Evolutionary conservation across 1,140 invertebrate species (phyloP), one percentile per base, ranked within the genome.

Genomic region (Archivesica marissinica): DNA sequence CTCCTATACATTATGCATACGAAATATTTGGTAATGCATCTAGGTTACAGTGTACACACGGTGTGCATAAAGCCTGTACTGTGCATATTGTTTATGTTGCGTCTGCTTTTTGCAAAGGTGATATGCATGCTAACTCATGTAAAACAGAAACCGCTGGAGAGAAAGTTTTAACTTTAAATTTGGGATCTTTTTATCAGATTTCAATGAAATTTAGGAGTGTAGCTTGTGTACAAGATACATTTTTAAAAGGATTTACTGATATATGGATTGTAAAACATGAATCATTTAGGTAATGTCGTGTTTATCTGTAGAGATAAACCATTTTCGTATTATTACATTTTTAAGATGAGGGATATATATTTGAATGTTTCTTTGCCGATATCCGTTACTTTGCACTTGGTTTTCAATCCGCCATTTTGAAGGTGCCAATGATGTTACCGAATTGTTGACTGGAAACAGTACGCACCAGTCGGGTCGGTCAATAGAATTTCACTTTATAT

Each of bases 81-180:
- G 68, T 72, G 68, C 68, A 72, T 72, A 72, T 72, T 72, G 68
- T 72, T 72, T 72, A 72, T 44, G 68, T 50, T 72, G 17, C 41
- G 68, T 72, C 68, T 72, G 68, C 41, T 72, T 72, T 72, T 72
- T 72, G 68, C 68, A 72, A 72, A 72, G 68, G 68, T 72, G 68
- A 72, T 72, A 72, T 72, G 68, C 35, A 25, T 72, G 68, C 50
- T 72, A 47, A 72, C 68, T 50, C 30, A 33, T 72, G 68, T 44
- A 72, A 72, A 72, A 47, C 68, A 47, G 38, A 72, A 72, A 72
- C 39, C 1, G 39, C 50, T 13, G 11, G 61, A 4, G 30, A 30
- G 20, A 44, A 72, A 72, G 35, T 41, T 72, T 72, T 28, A 72
- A 72, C n/a, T 50, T 50, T 0, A 44, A 72, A 30, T 72, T 72